A percentile compares a stretch with the other conserved stretches of the same genome.
phyloP scores from a whole-genome alignment of 2,797 vertebrate species.

The Phrynocephalus forsythii region DNA sequence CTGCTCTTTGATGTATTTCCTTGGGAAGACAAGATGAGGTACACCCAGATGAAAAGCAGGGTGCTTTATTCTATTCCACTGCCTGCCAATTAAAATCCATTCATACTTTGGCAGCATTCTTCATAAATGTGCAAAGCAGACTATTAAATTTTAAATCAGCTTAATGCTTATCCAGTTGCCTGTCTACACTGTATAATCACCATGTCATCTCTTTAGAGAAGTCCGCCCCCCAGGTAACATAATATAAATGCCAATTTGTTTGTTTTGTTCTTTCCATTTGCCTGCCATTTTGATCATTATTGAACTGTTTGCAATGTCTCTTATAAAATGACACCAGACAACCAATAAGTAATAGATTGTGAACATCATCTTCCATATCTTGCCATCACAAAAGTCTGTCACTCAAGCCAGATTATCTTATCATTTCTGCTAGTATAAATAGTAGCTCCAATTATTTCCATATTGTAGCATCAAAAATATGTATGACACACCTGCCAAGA shows the following conservation, averaged over 20 bases:
- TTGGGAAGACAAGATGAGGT: not conserved
- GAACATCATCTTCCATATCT: slow-evolving; percentile 27
- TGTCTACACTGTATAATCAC: slow-evolving; percentile 19
- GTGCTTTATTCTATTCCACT: not conserved
- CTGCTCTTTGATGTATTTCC: not conserved
- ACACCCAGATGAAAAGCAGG: not conserved
- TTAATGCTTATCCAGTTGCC: slow-evolving; percentile 17
- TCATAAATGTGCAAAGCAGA: slow-evolving; percentile 12
- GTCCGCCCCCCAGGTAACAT: not conserved
- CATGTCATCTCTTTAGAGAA: not conserved
- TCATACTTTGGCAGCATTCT: slow-evolving; percentile 7
- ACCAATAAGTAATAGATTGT: slow-evolving; percentile 14
- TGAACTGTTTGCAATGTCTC: slow-evolving; percentile 10
- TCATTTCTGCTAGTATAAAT: not conserved
- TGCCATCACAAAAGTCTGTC: not conserved
- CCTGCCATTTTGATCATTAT: slow-evolving; percentile 40
- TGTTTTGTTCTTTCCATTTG: slow-evolving; percentile 37
- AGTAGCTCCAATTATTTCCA: not conserved
- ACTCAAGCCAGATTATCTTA: slow-evolving; percentile 16
- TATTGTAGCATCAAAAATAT: slow-evolving; percentile 5
- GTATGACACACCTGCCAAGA: not conserved
- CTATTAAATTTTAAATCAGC: slow-evolving; percentile 18
- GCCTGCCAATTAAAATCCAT: not conserved
- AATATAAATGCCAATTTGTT: slow-evolving; percentile 19
- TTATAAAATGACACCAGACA: slow-evolving; percentile 12